Evolutionary conservation across 2,113 vertebrate species (phyloP).

Genomic region (Tympanuchus pallidicinctus): DNA sequence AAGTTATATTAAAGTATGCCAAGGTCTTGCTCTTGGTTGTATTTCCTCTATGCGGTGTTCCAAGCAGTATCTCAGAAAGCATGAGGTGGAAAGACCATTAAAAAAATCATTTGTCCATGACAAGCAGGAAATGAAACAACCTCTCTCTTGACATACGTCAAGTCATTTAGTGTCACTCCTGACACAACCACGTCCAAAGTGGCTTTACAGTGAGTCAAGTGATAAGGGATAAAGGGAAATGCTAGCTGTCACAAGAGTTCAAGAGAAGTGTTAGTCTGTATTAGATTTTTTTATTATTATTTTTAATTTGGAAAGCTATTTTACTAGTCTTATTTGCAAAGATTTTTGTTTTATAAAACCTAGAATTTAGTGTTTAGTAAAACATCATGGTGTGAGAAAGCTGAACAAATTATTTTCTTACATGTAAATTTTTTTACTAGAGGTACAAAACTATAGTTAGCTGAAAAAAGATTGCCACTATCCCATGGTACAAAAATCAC

Average conservation of each 20-base stretch:
- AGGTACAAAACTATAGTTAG: background rate
- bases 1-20: background rate
- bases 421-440: background rate
- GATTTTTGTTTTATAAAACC: background rate
- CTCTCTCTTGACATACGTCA: background rate
- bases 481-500: background rate
- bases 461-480: background rate
- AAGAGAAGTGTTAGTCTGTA: background rate
- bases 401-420: background rate
- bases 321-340: background rate
- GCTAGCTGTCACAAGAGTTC: background rate
- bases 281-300: background rate
- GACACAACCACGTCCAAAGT: background rate
- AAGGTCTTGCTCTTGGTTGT: background rate
- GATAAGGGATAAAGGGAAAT: background rate
- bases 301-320: background rate
- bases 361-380: background rate
- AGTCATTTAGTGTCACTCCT: slow-evolving; percentile 6
- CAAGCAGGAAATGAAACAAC: slow-evolving; percentile 36
- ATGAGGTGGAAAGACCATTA: background rate
- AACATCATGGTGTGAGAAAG: background rate
- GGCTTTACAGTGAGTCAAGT: background rate
- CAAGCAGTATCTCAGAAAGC: slow-evolving; percentile 22
- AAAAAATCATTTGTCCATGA: slow-evolving; percentile 26
- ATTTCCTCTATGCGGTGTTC: background rate